These are phyloP conservation scores for Hemitrygon akajei DNA, from an alignment of 2,797 vertebrate genomes.

Conservation along the genomic window DNA sequence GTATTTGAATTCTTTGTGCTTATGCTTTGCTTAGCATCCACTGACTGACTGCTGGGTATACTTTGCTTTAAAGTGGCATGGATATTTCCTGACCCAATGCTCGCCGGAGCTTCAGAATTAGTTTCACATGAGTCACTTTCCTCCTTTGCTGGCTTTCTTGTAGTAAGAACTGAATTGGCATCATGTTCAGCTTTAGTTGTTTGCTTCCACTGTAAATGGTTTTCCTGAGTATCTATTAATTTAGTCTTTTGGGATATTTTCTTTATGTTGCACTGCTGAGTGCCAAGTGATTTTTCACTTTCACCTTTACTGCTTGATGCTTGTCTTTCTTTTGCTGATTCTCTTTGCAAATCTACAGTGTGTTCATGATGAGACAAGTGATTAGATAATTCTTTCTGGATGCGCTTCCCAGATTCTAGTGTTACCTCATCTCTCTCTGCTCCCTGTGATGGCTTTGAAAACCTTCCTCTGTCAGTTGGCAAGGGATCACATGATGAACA, in stretches of 20 bases:
- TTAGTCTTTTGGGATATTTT: neutral
- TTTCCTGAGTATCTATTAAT: neutral
- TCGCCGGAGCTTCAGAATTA: neutral
- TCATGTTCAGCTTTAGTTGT: neutral
- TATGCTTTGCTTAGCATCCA: constrained; percentile 46
- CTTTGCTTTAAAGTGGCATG: neutral
- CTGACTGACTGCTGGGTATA: constrained; percentile 38
- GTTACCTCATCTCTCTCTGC: neutral
- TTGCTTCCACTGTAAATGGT: neutral
- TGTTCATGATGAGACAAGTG: neutral
- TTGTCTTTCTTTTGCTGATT: neutral
- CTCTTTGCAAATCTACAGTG: neutral
- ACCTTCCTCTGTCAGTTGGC: neutral
- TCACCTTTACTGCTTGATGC: neutral
- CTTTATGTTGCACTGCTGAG: neutral
- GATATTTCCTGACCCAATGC: neutral
- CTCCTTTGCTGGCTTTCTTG: neutral
- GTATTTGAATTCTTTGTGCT: constrained; percentile 39
- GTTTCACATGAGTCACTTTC: neutral
- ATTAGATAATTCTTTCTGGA: neutral
- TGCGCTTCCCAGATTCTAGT: neutral
- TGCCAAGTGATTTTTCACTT: neutral
- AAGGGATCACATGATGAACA: neutral
- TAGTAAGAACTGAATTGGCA: neutral
- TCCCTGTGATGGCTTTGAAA: neutral